Evolutionary conservation across 2,797 vertebrate species (phyloP), one percentile per base, ranked within the genome.

Genomic region (Dipus sagitta): DNA sequence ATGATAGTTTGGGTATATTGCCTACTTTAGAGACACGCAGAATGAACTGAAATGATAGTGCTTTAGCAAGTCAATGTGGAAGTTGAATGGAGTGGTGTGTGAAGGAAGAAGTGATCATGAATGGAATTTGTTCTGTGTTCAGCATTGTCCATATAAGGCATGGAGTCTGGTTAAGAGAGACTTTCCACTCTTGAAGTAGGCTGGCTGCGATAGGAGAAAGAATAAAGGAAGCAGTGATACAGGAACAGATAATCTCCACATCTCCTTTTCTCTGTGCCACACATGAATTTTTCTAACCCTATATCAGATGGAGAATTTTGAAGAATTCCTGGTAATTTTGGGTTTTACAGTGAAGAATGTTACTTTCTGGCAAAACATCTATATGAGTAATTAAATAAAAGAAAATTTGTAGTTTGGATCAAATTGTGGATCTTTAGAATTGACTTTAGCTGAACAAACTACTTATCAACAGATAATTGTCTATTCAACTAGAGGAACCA

Each of bases 401-500:
- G 11, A 14, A 68, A 8, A 13, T 42, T 75, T 90, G 18, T 86
- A 62, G 71, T 72, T 75, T 30, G 20, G 6, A 72, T 2, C 23
- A 64, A 60, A n/a, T 30, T 83, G n/a, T 88, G 64, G 17, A 30
- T 65, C 8, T 90, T 94, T 84, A 58, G 85, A 75, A 74, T 67
- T 92, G 26, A 90, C 54, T 88, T 92, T 77, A 76, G 47, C 32
- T 89, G 64, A 88, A 90, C 21, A 90, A 90, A 32, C 14, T 92
- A 34, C 8, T 60, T 80, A 84, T 68, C 21, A 65, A 20, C 42
- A 83, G 34, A 86, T 77, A 32, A 68, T 72, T 75, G 28, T 92
- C 75, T 85, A 0, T 4, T 82, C 60, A 94, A 74, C 11, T 17
- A 74, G 30, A 92, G 28, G n/a, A 89, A 23, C 8, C 14, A 23